phyloP scores from a whole-genome alignment of 2,888 invertebrate genomes.

The Uropetala carovei region DNA sequence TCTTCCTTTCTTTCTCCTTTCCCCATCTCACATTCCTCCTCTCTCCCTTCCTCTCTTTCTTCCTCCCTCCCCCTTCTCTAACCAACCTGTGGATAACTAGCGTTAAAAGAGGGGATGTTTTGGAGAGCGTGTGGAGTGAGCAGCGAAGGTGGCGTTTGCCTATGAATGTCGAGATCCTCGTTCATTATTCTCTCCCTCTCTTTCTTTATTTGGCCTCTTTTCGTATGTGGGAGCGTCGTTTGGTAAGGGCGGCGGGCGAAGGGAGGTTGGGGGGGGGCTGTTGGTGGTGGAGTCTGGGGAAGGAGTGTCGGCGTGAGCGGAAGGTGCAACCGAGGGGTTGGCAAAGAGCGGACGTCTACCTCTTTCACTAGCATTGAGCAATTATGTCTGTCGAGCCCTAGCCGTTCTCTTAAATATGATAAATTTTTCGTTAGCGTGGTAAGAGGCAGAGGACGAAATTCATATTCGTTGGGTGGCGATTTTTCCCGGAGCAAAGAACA shows the following conservation, averaged over 20 bases:
- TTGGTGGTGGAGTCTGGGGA: not conserved
- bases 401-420: too few relatives aligned
- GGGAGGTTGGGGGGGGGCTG: not conserved
- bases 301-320: not conserved
- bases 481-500: too few relatives aligned
- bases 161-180: not conserved
- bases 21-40: not conserved
- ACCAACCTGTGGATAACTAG: constrained; percentile 25
- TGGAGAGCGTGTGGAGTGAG: not conserved
- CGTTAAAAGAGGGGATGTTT: constrained; percentile 1
- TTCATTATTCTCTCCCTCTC: not conserved
- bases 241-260: not conserved
- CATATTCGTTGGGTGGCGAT: too few relatives aligned
- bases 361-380: too few relatives aligned
- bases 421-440: too few relatives aligned
- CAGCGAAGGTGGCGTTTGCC: not conserved
- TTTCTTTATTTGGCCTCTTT: too few relatives aligned
- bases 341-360: not conserved
- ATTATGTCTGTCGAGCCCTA: too few relatives aligned
- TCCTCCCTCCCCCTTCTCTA: not conserved
- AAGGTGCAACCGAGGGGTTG: not conserved
- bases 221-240: not conserved
- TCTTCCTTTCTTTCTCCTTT: not conserved
- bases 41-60: not conserved
- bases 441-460: too few relatives aligned